phyloP scores from a whole-genome alignment of 2,113 vertebrate species.

The Hemicordylus capensis region DNA sequence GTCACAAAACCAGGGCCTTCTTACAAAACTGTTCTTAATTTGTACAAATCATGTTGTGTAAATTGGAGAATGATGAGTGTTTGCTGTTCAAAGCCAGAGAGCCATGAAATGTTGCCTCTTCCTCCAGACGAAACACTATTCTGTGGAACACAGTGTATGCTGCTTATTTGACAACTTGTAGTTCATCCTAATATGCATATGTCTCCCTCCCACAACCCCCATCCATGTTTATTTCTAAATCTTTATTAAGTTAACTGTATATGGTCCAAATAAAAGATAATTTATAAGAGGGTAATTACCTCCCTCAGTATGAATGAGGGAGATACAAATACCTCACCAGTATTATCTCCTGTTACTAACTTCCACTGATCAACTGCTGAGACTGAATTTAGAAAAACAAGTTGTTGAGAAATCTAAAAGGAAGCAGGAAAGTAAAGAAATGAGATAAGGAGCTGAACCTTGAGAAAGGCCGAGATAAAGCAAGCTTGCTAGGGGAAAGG shows the following conservation, averaged over 20 bases:
- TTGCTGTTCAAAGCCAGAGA: too few species aligned
- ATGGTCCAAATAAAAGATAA: background rate
- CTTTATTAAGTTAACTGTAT: background rate
- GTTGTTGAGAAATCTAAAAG: conserved; percentile 52
- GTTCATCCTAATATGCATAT: background rate
- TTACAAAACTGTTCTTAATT: background rate
- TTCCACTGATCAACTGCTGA: background rate
- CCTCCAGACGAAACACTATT: background rate
- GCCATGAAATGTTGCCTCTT: too few species aligned
- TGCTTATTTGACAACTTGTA: background rate
- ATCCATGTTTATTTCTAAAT: background rate
- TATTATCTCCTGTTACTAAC: background rate
- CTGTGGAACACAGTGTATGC: background rate
- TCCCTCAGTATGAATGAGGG: too few species aligned
- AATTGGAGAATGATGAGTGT: too few species aligned
- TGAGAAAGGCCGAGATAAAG: conserved; percentile 66
- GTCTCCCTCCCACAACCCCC: background rate
- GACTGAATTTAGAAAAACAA: background rate
- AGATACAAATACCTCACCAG: too few species aligned
- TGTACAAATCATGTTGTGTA: conserved; percentile 20
- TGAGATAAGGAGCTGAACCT: conserved; percentile 50
- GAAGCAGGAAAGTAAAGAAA: conserved; percentile 66
- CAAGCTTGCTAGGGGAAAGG: conserved; percentile 54
- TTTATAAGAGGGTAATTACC: too few species aligned
- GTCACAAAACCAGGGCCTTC: background rate